Evolutionary conservation across 2,888 invertebrate species (phyloP).

Genomic region (Macrophya alboannulata): DNA sequence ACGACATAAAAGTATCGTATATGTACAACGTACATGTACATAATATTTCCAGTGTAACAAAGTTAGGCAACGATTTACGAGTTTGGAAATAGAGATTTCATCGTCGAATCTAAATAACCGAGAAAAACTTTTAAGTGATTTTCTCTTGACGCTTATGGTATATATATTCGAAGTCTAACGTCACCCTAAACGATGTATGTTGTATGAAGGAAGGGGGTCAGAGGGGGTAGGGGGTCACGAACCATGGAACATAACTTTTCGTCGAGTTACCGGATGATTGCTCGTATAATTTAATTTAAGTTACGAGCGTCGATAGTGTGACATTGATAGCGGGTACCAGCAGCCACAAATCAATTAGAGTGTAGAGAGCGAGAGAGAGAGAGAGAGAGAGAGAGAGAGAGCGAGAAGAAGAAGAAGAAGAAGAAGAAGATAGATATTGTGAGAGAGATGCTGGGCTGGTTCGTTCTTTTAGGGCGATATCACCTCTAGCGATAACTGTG

Average conservation of each 20-base stretch:
- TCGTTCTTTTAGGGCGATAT: slow-evolving; percentile 69
- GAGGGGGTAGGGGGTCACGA: slow-evolving; percentile 48
- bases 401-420: not conserved
- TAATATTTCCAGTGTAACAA: not conserved
- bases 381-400: not conserved
- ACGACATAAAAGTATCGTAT: not conserved
- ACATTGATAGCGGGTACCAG: slow-evolving; percentile 68
- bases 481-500: slow-evolving; percentile 70
- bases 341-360: slow-evolving; percentile 78
- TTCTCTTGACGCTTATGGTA: not conserved
- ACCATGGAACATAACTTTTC: slow-evolving; percentile 52
- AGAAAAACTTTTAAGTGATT: slow-evolving; percentile 20
- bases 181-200: not conserved
- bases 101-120: not conserved
- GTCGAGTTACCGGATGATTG: slow-evolving; percentile 65
- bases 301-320: slow-evolving; percentile 69
- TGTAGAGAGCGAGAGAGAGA: slow-evolving; percentile 40
- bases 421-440: not conserved
- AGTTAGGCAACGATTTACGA: not conserved
- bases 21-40: too few relatives aligned
- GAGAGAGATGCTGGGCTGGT: slow-evolving; percentile 18
- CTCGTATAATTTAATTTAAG: slow-evolving; percentile 77
- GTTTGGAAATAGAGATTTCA: not conserved
- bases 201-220: slow-evolving; percentile 7
- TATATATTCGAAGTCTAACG: not conserved